Evolutionary conservation across 2,888 invertebrate species (phyloP), one percentile per base, ranked within the genome.

Genomic region (Drosophila peninsularis): DNA sequence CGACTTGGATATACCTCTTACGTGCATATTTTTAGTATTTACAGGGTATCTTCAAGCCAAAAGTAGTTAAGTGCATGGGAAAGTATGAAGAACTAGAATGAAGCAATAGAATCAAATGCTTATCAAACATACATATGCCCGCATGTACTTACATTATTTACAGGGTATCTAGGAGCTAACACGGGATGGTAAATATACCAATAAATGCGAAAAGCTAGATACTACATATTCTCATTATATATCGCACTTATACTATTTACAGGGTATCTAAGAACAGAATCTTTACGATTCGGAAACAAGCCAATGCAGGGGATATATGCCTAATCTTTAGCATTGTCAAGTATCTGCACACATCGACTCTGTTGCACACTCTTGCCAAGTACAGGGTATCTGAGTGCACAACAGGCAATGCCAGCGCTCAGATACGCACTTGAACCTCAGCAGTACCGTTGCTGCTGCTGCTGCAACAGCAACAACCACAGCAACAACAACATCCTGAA

Each of bases 401-500:
- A 45, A n/a, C 37, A 50, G 6, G 21, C 53, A 52, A 24, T 52
- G 50, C 21, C 66, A 52, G 30, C 32, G 36, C 47, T 49, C 34
- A 52, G 78, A 66, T 64, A 78, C 83, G 82, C 87, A 81, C 87
- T 88, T 87, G 83, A 88, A 87, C 84, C 84, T 70, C 54, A 58
- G 45, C 44, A 79, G 62, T 79, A 79, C 71, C 66, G 80, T 70
- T 75, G 70, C 41, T 57, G 65, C 65, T 62, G 60, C 67, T 21
- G 17, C 50, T 34, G 27, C 52, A 34, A n/a, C 47, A n/a, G 14
- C 9, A n/a, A 17, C 49, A 17, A n/a, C 54, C 49, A 13, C 45
- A 65, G 9, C 66, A 71, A 75, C 78, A 85, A 84, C 89, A 89
- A 90, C 87, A 91, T 91, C 90, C 91, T 91, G 89, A 90, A 90